Conservation (phyloP, 2,888 invertebrate genomes). For the Blastobasis lacticolella region DNA sequence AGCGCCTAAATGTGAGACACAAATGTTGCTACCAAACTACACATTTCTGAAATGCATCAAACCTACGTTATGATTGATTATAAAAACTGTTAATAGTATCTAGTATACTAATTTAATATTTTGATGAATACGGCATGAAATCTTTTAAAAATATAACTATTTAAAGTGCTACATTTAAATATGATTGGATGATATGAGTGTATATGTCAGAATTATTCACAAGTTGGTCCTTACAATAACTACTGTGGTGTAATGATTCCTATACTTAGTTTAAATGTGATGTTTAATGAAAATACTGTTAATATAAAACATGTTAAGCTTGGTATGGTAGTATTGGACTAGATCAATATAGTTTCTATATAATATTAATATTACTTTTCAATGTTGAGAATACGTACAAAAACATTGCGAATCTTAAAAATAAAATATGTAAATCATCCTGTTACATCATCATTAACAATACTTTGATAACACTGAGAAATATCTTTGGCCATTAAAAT, state of each 20-base stretch:
- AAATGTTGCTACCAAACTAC: constrained; percentile 6
- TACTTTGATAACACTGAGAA: not conserved
- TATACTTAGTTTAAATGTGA: not conserved
- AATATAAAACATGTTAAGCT: constrained; percentile 3
- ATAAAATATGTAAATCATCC: not conserved
- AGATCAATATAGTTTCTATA: not conserved
- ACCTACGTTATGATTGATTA: constrained; percentile 2
- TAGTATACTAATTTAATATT: constrained; percentile 5
- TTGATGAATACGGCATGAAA: constrained; percentile 3
- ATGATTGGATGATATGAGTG: constrained; percentile 51
- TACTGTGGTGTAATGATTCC: constrained; percentile 21
- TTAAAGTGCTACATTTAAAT: constrained; percentile 10
- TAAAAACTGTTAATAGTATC: constrained; percentile 2
- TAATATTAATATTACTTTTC: not conserved
- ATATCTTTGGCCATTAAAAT: not conserved
- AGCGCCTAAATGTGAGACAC: constrained; percentile 7
- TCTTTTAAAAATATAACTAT: constrained; percentile 12
- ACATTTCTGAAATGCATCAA: constrained; percentile 2
- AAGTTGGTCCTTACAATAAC: constrained; percentile 57
- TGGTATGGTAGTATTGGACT: not conserved
- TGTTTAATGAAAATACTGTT: not conserved
- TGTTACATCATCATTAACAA: not conserved
- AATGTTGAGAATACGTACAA: not conserved
- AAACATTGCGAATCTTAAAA: not conserved
- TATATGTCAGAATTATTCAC: constrained; percentile 39